These are phyloP conservation scores for Myripristis jacobus DNA, from an alignment of 2,797 vertebrate genomes.

Conservation along the genomic window DNA sequence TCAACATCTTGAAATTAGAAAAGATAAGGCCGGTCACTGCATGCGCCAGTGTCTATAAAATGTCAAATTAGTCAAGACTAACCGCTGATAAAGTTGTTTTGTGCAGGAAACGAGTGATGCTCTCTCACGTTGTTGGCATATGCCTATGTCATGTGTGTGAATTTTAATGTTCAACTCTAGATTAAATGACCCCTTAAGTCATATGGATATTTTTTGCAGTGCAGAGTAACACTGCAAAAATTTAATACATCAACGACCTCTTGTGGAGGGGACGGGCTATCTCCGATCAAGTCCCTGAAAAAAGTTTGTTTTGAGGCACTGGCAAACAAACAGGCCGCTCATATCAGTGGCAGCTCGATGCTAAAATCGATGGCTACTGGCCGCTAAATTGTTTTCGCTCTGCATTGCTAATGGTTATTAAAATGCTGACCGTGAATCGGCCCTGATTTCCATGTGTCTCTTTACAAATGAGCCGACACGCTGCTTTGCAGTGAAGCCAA, in stretches of 20 bases:
- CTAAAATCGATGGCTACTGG: slow-evolving; percentile 19
- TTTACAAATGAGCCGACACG: slow-evolving; percentile 63
- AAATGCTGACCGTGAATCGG: slow-evolving; percentile 34
- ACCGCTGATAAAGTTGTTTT: too few species aligned
- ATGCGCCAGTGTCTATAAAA: background rate
- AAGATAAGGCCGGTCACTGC: background rate
- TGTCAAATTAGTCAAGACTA: background rate
- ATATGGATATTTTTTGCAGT: background rate
- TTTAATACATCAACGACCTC: slow-evolving; percentile 84
- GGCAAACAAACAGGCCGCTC: background rate
- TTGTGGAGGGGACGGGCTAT: slow-evolving; percentile 76
- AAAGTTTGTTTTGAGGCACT: slow-evolving; percentile 25
- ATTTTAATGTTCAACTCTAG: too few species aligned
- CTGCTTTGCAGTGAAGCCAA: slow-evolving; percentile 40
- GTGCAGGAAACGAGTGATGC: background rate
- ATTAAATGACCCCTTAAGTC: background rate
- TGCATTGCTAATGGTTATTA: slow-evolving; percentile 52
- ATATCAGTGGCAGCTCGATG: background rate
- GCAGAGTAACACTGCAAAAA: slow-evolving; percentile 39
- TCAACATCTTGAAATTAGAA: background rate
- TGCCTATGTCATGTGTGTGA: background rate
- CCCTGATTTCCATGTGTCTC: slow-evolving; percentile 67
- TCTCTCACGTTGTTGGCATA: background rate
- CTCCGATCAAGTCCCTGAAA: slow-evolving; percentile 12
- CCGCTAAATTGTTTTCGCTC: slow-evolving; percentile 41